Conservation (phyloP, 1,140 invertebrate genomes). For the Hycleus phaleratus region DNA sequence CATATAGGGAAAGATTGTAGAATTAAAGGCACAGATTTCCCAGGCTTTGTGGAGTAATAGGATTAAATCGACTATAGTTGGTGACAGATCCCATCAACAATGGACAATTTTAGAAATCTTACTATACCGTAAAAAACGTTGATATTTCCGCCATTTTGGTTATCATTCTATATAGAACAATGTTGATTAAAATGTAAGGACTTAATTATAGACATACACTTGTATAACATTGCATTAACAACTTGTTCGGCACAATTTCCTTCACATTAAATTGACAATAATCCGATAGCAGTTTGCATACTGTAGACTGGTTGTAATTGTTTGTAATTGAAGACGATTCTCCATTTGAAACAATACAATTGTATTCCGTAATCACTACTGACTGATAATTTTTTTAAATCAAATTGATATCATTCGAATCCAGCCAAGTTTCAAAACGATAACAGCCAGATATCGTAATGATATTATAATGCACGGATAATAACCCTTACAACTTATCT, state of each 20-base stretch:
- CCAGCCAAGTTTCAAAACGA: conserved; percentile 6
- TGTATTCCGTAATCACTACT: too few relatives aligned
- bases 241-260: conserved; percentile 11
- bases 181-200: conserved; percentile 8
- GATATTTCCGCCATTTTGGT: too few relatives aligned
- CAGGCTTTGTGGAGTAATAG: conserved; percentile 10
- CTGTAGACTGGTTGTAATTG: background rate
- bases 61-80: conserved; percentile 13
- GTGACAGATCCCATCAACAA: conserved; percentile 16
- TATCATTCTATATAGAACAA: background rate
- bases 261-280: conserved; percentile 12
- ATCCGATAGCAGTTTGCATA: conserved; percentile 7
- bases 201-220: conserved; percentile 12
- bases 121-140: background rate
- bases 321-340: too few relatives aligned
- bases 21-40: conserved; percentile 3
- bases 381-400: too few relatives aligned
- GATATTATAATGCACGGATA: conserved; percentile 12
- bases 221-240: conserved; percentile 3
- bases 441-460: conserved; percentile 12
- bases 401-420: too few relatives aligned
- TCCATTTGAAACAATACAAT: too few relatives aligned
- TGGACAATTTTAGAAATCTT: conserved; percentile 16
- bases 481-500: conserved; percentile 4
- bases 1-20: conserved; percentile 6